Evolutionary conservation across 2,888 invertebrate species (phyloP), one percentile per base, ranked within the genome.

Genomic region (Calliscelio sp.): DNA sequence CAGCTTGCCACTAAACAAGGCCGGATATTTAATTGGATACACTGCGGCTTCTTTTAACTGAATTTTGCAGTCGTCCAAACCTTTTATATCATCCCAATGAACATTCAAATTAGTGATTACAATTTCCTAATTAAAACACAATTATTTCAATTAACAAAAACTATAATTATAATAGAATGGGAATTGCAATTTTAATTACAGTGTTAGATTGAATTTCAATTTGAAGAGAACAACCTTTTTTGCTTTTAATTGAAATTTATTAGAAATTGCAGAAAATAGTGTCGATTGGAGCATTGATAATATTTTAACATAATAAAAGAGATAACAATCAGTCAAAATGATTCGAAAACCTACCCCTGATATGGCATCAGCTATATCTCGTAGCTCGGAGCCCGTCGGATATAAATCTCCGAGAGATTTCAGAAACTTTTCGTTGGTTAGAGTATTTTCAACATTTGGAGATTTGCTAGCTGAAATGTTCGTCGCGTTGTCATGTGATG

Each of bases 1-100:
- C 14, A 96, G 90, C 51, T 95, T 94, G 0, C 95, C 95, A 0
- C 94, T 94, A 90, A 97, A 97, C 14, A 97, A 92, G 65, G 95
- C 94, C 0, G 97, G 97, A 91, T 96, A 96, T 85, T 95, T 95
- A 0, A 96, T 93, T 6, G 97, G 97, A 90, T 97, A 97, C 3
- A 98, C 95, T 0, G 98, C 96, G 0, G 98, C 96, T 93, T 99
- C 98, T 94, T 97, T 97, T 16, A 98, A 94, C 77, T 96, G 92
- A 88, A 95, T 94, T 91, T 98, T 97, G 8, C 97, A 96, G 10
- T 95, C 93, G 1, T 95, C 94, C 87, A 98, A 94, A 3, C 97
- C 97, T 86, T 96, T 96, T 49, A 99, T 96, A 88, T 98, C 97
- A 14, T 95, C 94, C 98, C 98, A 99, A 49, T 94, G 94, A 0